A percentile compares a stretch with the other conserved stretches of the same genome.
Evolutionary conservation across 2,797 vertebrate genomes (phyloP).

Genomic region (Phalloptychus januarius): DNA sequence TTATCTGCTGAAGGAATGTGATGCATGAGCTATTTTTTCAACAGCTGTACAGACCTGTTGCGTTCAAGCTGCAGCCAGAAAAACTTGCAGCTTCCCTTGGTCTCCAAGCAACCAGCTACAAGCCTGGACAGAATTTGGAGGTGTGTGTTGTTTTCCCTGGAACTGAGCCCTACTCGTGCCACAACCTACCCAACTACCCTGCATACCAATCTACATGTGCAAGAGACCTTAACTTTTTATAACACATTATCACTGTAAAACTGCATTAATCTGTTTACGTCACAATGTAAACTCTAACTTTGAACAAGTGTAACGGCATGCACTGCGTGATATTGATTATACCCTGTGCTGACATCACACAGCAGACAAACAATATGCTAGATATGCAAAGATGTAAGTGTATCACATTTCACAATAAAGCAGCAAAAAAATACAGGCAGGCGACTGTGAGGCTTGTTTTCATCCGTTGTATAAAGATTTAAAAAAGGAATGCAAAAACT

Average conservation of each 20-base stretch:
- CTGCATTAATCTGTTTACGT: not conserved
- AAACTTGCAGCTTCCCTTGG: not conserved
- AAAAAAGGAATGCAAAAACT: constrained; percentile 22
- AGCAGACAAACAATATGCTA: constrained; percentile 30
- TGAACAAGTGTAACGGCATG: constrained; percentile 22
- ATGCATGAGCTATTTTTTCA: not conserved
- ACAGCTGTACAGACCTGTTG: not conserved
- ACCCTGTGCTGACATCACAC: constrained; percentile 43
- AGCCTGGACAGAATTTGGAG: constrained; percentile 1
- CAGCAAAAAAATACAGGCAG: constrained; percentile 18
- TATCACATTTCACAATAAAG: constrained; percentile 9
- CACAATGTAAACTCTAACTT: constrained; percentile 11
- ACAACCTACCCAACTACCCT: not conserved
- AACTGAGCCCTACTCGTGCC: not conserved
- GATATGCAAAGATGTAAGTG: constrained; percentile 10
- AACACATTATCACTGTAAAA: not conserved
- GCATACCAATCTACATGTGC: not conserved
- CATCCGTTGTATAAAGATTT: constrained; percentile 1
- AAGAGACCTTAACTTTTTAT: not conserved
- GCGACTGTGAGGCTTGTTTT: not conserved
- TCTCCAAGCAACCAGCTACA: not conserved
- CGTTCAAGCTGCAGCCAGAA: not conserved
- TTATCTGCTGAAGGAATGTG: not conserved
- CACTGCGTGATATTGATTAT: constrained; percentile 50
- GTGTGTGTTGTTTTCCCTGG: not conserved